phyloP scores from a whole-genome alignment of 2,797 vertebrate species.

The Petrocephalus schoutedeni region DNA sequence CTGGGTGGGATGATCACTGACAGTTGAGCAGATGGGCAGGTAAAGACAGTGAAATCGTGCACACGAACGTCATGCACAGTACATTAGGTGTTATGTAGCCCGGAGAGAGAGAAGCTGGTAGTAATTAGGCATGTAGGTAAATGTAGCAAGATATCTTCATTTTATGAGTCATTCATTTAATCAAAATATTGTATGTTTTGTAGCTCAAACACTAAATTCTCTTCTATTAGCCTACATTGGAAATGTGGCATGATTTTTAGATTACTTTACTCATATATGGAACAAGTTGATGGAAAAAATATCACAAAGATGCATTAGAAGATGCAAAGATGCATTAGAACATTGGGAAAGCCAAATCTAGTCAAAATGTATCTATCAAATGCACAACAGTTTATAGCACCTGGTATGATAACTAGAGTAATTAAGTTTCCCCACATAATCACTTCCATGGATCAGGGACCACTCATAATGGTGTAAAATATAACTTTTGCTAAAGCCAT shows the following conservation, averaged over 20 bases:
- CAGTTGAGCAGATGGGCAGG: slow-evolving; percentile 2
- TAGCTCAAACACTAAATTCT: background rate
- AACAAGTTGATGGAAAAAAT: background rate
- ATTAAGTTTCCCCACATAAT: background rate
- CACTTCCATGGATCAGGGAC: background rate
- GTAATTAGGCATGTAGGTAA: background rate
- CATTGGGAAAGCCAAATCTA: background rate
- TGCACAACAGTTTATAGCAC: background rate
- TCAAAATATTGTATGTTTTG: background rate
- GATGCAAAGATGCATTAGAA: too few relatives aligned
- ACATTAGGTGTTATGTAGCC: background rate
- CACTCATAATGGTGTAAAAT: background rate
- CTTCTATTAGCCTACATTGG: background rate
- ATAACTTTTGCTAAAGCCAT: background rate
- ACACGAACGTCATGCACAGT: background rate
- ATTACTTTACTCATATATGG: background rate
- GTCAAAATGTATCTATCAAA: background rate
- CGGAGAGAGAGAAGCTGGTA: background rate
- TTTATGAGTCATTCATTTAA: background rate
- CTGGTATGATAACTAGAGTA: background rate
- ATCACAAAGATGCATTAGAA: background rate
- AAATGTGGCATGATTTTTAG: background rate
- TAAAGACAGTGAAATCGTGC: background rate
- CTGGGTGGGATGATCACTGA: background rate
- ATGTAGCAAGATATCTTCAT: background rate